Percentiles rank a stretch among this genome's conserved stretches.
Conservation (phyloP, 2,113 vertebrate genomes). For the Ictalurus punctatus region DNA sequence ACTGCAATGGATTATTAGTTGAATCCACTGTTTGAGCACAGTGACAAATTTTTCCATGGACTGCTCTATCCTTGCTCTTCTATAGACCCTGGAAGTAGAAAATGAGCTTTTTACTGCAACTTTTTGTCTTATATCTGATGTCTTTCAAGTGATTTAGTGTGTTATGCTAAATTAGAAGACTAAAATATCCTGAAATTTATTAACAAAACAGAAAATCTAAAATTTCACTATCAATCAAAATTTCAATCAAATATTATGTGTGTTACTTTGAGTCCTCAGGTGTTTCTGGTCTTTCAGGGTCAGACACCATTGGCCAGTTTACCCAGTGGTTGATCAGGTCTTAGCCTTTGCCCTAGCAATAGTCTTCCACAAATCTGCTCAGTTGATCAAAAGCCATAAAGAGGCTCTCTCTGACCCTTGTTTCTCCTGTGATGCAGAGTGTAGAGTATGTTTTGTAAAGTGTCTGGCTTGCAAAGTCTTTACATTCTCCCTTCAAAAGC, state of each 20-base stretch:
- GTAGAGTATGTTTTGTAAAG: neutral
- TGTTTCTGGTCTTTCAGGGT: neutral
- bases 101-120: neutral
- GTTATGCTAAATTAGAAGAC: neutral
- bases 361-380: neutral
- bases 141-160: neutral
- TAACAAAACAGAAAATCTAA: neutral
- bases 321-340: neutral
- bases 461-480: neutral
- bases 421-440: neutral
- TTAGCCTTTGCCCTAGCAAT: too few relatives aligned
- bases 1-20: conserved; percentile 38
- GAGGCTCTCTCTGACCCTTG: neutral
- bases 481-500: neutral
- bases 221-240: neutral
- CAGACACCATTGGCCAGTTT: neutral
- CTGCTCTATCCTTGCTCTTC: neutral
- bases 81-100: neutral
- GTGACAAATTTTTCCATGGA: conserved; percentile 18
- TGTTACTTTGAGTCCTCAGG: neutral
- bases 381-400: neutral
- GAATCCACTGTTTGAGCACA: conserved; percentile 36
- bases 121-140: neutral
- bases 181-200: neutral
- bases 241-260: neutral